Base-by-base conservation (phyloP, 1,140 invertebrate genomes). In the Drosophila eugracilis region DNA sequence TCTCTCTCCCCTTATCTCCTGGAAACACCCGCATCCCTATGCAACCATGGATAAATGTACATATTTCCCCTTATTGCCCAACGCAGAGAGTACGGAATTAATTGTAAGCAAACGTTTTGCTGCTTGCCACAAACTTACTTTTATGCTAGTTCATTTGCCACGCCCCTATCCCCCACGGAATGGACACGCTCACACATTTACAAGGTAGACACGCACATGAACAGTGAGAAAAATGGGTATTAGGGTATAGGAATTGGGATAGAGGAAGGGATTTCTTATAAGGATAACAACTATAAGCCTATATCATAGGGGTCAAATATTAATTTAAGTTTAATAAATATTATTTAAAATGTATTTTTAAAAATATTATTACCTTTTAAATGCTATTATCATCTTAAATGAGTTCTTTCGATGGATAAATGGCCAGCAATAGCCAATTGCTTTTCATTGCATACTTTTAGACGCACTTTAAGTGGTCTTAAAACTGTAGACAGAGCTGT, bases 111-210 rank as follows among this genome's bases (percentile, higher is more conserved):
- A 74, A 81, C 81, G 81, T 86, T 86, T 75, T 77, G 81, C 81
- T 86, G 72, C 74, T 81, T 88, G 69, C 81, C 77, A 48, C 81
- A 86, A 67, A 81, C 69, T 86, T 81, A 62, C 67, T 70, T 73
- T 81, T 59, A 86, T 66, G 47, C 63, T 81, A 86, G 77, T 86
- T 86, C 83, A 88, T 81, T 86, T 77, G 77, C 62, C 81, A 76
- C 66, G 54, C 76, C 80, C 78, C 53, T 50, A 41, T 42, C 48
- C 24, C 47, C 45, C 53, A 55, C 39, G 65, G 34, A 59, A 22
- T 48, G 44, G 19, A 53, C 39, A 49, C 34, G 53, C 50, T 32
- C 15, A 36, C 15, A 42, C 44, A 75, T 24, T 50, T 21, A 45
- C 41, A 47, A 34, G 57, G 26, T 49, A 48, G 15, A 60, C 41